Percentiles rank a stretch among this genome's conserved stretches.
These are phyloP conservation scores for Synergus itoensis DNA, from an alignment of 2,888 invertebrate genomes.

Conservation along the genomic window DNA sequence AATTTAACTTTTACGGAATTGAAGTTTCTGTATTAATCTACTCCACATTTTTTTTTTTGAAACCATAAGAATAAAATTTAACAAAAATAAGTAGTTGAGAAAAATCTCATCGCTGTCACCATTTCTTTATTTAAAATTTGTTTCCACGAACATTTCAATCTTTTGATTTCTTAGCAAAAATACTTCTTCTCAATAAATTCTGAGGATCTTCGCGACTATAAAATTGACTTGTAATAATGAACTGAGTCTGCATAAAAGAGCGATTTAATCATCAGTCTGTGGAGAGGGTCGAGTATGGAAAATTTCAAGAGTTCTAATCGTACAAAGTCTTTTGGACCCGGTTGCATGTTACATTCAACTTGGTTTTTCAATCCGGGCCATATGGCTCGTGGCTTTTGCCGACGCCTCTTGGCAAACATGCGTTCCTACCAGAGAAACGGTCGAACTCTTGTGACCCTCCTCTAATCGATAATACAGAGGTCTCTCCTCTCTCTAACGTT, in stretches of 20 bases:
- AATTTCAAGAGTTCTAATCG: constrained; percentile 9
- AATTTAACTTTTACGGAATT: too few species aligned
- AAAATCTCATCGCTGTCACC: too few species aligned
- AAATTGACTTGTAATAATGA: not conserved
- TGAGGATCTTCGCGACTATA: not conserved
- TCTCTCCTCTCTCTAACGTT: constrained; percentile 9
- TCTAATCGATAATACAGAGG: constrained; percentile 36
- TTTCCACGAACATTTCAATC: not conserved
- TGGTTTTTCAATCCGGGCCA: constrained; percentile 52
- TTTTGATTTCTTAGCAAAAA: not conserved
- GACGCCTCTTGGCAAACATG: constrained; percentile 48
- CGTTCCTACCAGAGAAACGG: constrained; percentile 9
- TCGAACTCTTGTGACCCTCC: constrained; percentile 32
- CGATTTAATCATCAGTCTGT: not conserved
- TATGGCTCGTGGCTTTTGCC: constrained; percentile 49
- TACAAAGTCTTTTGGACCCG: constrained; percentile 46
- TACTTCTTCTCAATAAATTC: not conserved
- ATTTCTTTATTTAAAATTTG: not conserved
- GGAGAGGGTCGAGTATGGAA: not conserved
- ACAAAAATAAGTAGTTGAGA: too few species aligned
- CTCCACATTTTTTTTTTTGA: too few species aligned
- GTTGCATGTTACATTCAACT: constrained; percentile 48
- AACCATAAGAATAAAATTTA: too few species aligned
- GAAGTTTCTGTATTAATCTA: too few species aligned
- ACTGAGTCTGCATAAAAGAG: constrained; percentile 7